phyloP scores from a whole-genome alignment of 2,888 invertebrate species.

The Heliconius erato region DNA sequence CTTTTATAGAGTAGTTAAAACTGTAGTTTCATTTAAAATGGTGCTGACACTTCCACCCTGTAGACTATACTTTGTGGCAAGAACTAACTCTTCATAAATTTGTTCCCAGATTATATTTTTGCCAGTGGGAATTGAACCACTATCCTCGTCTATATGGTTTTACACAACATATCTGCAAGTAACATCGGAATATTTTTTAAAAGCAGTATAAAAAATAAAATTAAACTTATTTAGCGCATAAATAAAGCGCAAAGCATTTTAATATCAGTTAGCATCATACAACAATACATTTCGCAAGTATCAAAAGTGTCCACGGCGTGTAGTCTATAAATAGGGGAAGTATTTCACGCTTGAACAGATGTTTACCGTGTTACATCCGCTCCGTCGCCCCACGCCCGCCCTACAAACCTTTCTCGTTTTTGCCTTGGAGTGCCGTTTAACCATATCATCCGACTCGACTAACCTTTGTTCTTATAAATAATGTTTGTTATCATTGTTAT shows the following conservation, averaged over 20 bases:
- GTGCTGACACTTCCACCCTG: too few relatives aligned
- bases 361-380: slow-evolving; percentile 69
- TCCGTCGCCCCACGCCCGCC: slow-evolving; percentile 62
- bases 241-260: background rate
- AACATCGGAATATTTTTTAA: too few relatives aligned
- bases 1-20: too few relatives aligned
- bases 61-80: too few relatives aligned
- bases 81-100: too few relatives aligned
- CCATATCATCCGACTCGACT: slow-evolving; percentile 16
- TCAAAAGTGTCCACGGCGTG: slow-evolving; percentile 29
- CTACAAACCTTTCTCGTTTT: slow-evolving; percentile 44
- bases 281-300: slow-evolving; percentile 49
- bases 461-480: slow-evolving; percentile 9
- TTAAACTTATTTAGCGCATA: background rate
- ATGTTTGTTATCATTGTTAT: background rate
- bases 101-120: too few relatives aligned
- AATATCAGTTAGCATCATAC: background rate
- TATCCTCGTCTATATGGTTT: too few relatives aligned
- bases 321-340: slow-evolving; percentile 68
- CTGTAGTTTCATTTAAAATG: too few relatives aligned
- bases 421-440: slow-evolving; percentile 34
- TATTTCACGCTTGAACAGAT: slow-evolving; percentile 68
- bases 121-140: too few relatives aligned
- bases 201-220: too few relatives aligned
- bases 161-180: too few relatives aligned